Evolutionary conservation across 2,797 vertebrate species (phyloP), one percentile per base, ranked within the genome.

Genomic region (Eospalax fontanierii): DNA sequence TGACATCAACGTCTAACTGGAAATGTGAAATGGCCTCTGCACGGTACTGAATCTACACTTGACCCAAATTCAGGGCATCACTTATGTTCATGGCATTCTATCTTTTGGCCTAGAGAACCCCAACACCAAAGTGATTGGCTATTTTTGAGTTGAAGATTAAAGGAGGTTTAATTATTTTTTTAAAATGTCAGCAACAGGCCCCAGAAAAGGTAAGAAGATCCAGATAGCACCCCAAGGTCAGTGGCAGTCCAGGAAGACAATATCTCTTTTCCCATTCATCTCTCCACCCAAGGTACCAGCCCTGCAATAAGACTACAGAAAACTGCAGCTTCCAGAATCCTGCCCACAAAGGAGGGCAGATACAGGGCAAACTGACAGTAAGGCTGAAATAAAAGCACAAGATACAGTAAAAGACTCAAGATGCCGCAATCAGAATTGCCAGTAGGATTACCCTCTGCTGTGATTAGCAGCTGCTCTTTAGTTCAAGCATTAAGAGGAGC

Each of bases 381-480:
- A 93, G 92, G 75, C 73, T 2, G 46, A 87, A 89, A 89, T 4
- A 46, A 54, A 38, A 80, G 80, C 71, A 61, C 14, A 54, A 80
- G 35, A 46, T 8, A 71, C 16, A 57, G 70, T 2, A 82, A 97
- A 97, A 85, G 86, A 98, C 94, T 95, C 97, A 93, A 97, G 66
- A 97, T 94, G 59, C 79, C 1, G 26, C 95, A 97, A 97, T 97
- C 96, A 97, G 93, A 89, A 59, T 81, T 87, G 50, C 19, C 63
- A 54, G 4, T 94, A 70, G 94, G 96, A 97, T 96, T 96, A 96
- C 76, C 74, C 87, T 76, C 95, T 96, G 95, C 92, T 97, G 97
- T 98, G 98, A 98, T 98, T 97, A 98, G 96, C 97, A 98, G 97
- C 97, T 97, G 95, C 96, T 97, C 95, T 95, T 97, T 46, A 92